Conservation (phyloP, 2,113 vertebrate species). For the Neolamprologus fasciatus region DNA sequence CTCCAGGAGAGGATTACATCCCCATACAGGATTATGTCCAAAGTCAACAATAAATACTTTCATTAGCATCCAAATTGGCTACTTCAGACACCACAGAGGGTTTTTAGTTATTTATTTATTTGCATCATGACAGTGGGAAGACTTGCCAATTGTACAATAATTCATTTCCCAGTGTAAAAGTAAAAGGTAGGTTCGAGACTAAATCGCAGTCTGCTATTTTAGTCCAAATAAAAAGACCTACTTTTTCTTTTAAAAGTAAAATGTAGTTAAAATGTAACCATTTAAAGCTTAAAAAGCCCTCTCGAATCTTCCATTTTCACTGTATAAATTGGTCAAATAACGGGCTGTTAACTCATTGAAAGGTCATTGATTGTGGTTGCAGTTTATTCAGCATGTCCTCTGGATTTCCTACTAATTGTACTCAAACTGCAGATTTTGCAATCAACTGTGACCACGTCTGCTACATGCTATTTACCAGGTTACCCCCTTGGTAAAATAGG, state of each 20-base stretch:
- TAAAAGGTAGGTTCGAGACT: not conserved
- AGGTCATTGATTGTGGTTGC: not conserved
- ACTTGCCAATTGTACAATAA: not conserved
- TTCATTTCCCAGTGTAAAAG: not conserved
- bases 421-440: not conserved
- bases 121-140: not conserved
- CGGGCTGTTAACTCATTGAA: not conserved
- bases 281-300: not conserved
- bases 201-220: not conserved
- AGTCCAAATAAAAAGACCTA: not conserved
- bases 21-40: not conserved
- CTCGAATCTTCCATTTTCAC: not conserved
- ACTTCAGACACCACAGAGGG: not conserved
- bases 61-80: not conserved
- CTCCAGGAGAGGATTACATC: not conserved
- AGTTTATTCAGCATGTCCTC: not conserved
- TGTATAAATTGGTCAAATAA: not conserved
- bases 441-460: not conserved
- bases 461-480: not conserved
- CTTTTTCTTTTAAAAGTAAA: not conserved
- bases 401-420: accelerated
- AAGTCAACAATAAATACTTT: not conserved
- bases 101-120: not conserved
- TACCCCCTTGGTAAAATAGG: not conserved
- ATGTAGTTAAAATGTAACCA: not conserved